These are phyloP conservation scores for Myodes glareolus DNA, from an alignment of 2,113 vertebrate genomes.

Conservation along the genomic window DNA sequence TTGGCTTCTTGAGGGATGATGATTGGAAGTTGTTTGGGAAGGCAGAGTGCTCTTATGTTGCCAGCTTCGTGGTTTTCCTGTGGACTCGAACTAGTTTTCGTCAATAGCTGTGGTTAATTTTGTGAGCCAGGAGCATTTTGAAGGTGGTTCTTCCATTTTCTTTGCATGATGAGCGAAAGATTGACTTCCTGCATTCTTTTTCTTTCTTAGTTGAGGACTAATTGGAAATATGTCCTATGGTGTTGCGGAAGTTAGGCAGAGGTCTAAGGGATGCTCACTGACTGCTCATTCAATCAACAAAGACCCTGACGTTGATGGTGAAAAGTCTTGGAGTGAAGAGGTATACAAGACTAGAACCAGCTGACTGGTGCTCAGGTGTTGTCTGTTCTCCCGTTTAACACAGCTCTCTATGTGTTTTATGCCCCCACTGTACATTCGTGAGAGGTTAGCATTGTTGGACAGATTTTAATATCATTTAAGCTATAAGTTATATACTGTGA, in stretches of 20 bases:
- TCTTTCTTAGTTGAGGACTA: constrained; percentile 40
- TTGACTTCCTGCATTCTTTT: constrained; percentile 58
- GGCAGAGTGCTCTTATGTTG: constrained; percentile 69
- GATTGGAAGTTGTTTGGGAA: constrained; percentile 77
- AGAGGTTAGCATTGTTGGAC: not conserved
- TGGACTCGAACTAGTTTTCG: constrained; percentile 76
- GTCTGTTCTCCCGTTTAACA: not conserved
- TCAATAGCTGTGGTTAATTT: constrained; percentile 83
- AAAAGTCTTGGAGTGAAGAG: not conserved
- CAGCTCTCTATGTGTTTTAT: not conserved
- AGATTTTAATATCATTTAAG: constrained; percentile 40
- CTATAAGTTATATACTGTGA: not conserved
- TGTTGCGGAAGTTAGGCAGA: not conserved
- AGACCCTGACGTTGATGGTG: not conserved
- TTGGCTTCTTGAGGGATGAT: constrained; percentile 11
- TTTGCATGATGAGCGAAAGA: constrained; percentile 50
- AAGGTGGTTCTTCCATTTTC: constrained; percentile 32
- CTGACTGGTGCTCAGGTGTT: not conserved
- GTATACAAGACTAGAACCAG: not conserved
- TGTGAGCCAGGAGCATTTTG: constrained; percentile 70
- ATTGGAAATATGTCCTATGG: constrained; percentile 31
- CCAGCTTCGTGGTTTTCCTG: constrained; percentile 83
- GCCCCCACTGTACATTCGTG: not conserved
- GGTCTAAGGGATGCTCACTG: not conserved
- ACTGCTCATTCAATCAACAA: not conserved